Base-by-base conservation (phyloP, 2,113 vertebrate species). In the Scatophagus argus region DNA sequence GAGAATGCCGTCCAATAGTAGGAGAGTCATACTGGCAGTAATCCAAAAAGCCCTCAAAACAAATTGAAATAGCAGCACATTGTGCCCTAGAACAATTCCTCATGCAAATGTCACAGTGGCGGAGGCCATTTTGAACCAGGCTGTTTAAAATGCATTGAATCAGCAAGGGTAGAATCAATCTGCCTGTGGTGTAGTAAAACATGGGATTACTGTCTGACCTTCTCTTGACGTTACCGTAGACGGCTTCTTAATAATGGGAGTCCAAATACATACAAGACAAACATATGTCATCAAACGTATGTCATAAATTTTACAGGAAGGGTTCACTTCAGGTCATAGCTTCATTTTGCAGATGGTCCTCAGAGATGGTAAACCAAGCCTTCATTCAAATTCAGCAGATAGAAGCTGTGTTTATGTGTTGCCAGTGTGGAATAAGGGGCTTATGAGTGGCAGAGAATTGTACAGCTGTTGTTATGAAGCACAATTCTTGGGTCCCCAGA, bases 141-240 rank as follows among this genome's bases (percentile, higher is more conserved):
- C 93, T 93, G 87, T 91, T 94, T 94, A 92, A 92, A 91, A 93
- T 93, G 92, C 93, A 94, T 93, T 90, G 89, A 89, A 91, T 94
- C 88, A 87, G 83, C 75, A 49, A 85, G 88, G 87, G 77, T 66
- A 79, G 90, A 91, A 92, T 92, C 90, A 91, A 92, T 93, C 89
- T 83, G 87, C 86, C 85, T 2, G 63, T 74, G 32, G 86, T 89
- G 89, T 90, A 86, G 90, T 90, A 90, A 90, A 94, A 92, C 89
- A 91, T 41, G 82, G 87, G 88, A 91, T 93, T 91, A 90, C 82
- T 85, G 79, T 86, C 89, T 91, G 91, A 92, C 88, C 91, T 92
- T 91, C 90, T 88, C 43, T 47, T 41, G 86, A 82, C 79, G 85
- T 82, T 88, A 79, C 81, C 63, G 41, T 67, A 72, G 84, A 80